Base-by-base conservation (phyloP, 2,888 invertebrate species). In the Gastracanthus pulcherrimus region DNA sequence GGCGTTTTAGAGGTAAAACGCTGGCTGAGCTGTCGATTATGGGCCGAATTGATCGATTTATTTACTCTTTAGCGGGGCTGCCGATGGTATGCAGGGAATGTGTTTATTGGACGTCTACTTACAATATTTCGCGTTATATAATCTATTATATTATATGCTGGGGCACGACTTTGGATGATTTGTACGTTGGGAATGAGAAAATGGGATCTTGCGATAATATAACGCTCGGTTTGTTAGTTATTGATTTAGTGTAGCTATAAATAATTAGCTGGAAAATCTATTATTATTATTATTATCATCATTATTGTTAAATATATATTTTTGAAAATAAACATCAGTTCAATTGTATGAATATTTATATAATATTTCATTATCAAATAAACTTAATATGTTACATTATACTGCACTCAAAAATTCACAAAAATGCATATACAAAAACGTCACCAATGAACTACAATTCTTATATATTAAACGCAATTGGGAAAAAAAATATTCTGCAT, bases 31-130 rank as follows among this genome's bases (percentile, higher is more conserved):
- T 38, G 26, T 38, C 58, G 74, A 62, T 48, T 74, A 31, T 60
- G 19, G 45, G 34, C 23, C 34, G 26, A 36, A 51, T 55, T 29
- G 38, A 51, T 75, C 11, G 51, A 75, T 75, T 75, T 75, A 66
- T 75, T 75, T 51, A 29, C 62, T 23, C 34, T 64, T 74, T 74
- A 62, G 31, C 41, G 13, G 4, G 7, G 2, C n/a, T n/a, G n/a
- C 31, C 62, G 45, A 13, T 13, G 3, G 5, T 16, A 1, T 16
- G n/a, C 41, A 3, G 41, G n/a, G 45, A 16, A 45, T 13, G 2
- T 13, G 45, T 45, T n/a, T 45, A 45, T n/a, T 0, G 13, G 41
- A 13, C 41, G 41, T 2, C 41, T 45, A 45, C 45, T 13, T 41
- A 13, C 3, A 4, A 16, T 16, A n/a, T 45, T 45, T 16, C 4